These are phyloP conservation scores for Lineus longissimus DNA, from an alignment of 1,140 invertebrate genomes.

Conservation along the genomic window DNA sequence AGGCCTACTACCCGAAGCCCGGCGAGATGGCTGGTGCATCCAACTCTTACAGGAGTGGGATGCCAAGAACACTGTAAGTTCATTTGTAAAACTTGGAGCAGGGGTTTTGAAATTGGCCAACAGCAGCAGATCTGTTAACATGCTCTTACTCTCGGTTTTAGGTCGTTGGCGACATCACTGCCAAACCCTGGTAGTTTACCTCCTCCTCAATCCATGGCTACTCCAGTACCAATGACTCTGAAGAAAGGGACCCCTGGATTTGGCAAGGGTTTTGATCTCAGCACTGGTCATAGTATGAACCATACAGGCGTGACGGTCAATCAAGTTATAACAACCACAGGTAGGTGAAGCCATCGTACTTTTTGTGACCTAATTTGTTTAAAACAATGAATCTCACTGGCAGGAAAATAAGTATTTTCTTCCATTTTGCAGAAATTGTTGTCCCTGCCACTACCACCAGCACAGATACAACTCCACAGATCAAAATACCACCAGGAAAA, in stretches of 20 bases:
- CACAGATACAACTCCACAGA: conserved; percentile 67
- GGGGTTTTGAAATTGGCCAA: no score
- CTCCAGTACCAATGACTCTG: neutral
- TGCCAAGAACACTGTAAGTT: no score
- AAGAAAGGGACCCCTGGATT: neutral
- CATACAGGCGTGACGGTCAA: conserved; percentile 84
- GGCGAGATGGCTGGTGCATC: neutral
- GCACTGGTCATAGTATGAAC: no score
- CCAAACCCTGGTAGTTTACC: neutral
- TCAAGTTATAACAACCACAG: conserved; percentile 84
- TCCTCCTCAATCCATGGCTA: neutral
- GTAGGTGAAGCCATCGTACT: conserved; percentile 51
- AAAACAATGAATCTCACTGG: no score
- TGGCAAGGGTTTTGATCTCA: no score
- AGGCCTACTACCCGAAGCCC: conserved; percentile 53
- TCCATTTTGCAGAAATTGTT: conserved; percentile 70
- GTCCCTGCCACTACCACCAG: conserved; percentile 71
- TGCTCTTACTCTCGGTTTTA: neutral
- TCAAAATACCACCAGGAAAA: conserved; percentile 78
- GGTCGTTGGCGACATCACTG: neutral
- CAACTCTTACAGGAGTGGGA: conserved; percentile 6
- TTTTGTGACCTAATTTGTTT: no score
- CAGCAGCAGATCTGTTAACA: neutral
- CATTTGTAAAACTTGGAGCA: no score
- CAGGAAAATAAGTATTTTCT: neutral